A percentile compares a stretch with the other conserved stretches of the same genome.
Conservation (phyloP, 2,113 vertebrate species). For the Cyphomyrus discorhynchus region DNA sequence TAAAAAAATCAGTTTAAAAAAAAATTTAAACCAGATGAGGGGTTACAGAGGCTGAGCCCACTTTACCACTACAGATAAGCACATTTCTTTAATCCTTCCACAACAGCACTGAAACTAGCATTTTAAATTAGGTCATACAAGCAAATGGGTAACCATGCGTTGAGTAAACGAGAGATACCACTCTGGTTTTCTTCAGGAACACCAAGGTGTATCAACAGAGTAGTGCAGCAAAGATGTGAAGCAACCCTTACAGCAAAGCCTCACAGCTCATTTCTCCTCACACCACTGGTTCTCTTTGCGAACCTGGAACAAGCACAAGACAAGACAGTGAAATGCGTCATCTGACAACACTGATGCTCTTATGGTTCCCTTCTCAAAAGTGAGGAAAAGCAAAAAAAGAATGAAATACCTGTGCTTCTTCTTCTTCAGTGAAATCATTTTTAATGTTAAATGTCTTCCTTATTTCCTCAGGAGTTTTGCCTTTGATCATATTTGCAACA, state of each 20-base stretch:
- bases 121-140: slow-evolving; percentile 56
- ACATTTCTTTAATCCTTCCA: not conserved
- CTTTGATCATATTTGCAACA: slow-evolving; percentile 99
- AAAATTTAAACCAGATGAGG: not conserved
- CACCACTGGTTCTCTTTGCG: slow-evolving; percentile 99
- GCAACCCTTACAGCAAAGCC: slow-evolving; percentile 64
- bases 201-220: slow-evolving; percentile 94
- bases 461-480: slow-evolving; percentile 98
- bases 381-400: not conserved
- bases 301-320: slow-evolving; percentile 63
- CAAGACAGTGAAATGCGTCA: not conserved
- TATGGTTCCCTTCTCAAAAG: no score
- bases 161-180: slow-evolving; percentile 61
- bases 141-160: slow-evolving; percentile 71
- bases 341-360: not conserved
- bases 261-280: slow-evolving; percentile 86
- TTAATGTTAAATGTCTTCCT: slow-evolving; percentile 99
- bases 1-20: not conserved
- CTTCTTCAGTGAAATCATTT: slow-evolving; percentile 99
- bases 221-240: slow-evolving; percentile 35
- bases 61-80: not conserved
- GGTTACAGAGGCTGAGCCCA: not conserved
- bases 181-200: slow-evolving; percentile 76
- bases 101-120: slow-evolving; percentile 30
- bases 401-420: slow-evolving; percentile 86